These are phyloP conservation scores for Tenthredo amoena DNA, from an alignment of 2,888 invertebrate genomes.

Conservation along the genomic window DNA sequence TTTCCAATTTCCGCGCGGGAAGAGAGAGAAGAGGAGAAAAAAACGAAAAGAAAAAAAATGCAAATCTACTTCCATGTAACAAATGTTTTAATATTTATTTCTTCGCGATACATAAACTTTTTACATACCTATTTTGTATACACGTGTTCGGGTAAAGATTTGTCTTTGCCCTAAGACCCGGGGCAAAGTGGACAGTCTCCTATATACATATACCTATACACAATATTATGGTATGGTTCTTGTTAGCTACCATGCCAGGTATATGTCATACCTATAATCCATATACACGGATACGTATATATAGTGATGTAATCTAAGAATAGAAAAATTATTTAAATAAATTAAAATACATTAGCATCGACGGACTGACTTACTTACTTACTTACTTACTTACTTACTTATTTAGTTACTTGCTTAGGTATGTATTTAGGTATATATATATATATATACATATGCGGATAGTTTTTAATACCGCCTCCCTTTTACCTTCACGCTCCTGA, in stretches of 20 bases:
- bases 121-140: not conserved
- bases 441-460: not conserved
- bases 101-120: not conserved
- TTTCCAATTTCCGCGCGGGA: too few species aligned
- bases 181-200: too few species aligned
- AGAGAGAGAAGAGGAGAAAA: too few species aligned
- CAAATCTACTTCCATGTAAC: too few species aligned
- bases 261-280: not conserved
- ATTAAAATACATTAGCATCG: constrained; percentile 55
- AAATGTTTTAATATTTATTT: not conserved
- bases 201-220: not conserved
- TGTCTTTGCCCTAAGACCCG: not conserved
- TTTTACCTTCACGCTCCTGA: constrained; percentile 51
- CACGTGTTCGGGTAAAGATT: not conserved
- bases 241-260: not conserved
- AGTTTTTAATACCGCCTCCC: not conserved
- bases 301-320: not conserved
- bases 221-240: too few species aligned
- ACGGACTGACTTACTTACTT: constrained; percentile 15
- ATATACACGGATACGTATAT: not conserved
- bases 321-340: constrained; percentile 42
- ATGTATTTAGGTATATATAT: constrained; percentile 34
- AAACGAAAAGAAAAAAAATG: too few species aligned
- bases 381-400: not conserved
- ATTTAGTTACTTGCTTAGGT: constrained; percentile 23